Percentiles rank a stretch among this genome's conserved stretches.
Conservation (phyloP, 2,888 invertebrate genomes). For the Drosophila fulvimacula region DNA sequence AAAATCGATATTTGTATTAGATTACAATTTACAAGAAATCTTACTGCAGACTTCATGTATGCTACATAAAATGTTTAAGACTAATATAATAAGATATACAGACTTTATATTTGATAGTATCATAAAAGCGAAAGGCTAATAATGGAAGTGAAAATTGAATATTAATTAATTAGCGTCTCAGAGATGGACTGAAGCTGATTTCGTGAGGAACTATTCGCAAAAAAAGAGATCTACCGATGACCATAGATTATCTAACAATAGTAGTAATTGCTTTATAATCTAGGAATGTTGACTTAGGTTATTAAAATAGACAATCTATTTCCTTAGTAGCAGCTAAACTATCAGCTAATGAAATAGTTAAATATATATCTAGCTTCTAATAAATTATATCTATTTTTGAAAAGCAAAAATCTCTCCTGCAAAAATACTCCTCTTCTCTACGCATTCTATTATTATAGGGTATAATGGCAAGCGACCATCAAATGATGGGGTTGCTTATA, state of each 20-base stretch:
- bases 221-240: too few species aligned
- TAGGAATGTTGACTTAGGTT: too few species aligned
- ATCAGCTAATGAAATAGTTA: too few species aligned
- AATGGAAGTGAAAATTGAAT: background rate
- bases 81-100: background rate
- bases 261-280: too few species aligned
- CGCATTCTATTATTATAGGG: background rate
- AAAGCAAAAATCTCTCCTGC: too few species aligned
- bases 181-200: background rate
- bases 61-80: background rate
- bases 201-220: too few species aligned
- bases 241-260: too few species aligned
- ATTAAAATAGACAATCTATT: too few species aligned
- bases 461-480: slow-evolving; percentile 14
- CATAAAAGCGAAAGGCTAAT: background rate
- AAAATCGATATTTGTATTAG: background rate
- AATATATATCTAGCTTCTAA: too few species aligned
- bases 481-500: slow-evolving; percentile 37
- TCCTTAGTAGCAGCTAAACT: background rate
- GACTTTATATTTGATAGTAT: background rate
- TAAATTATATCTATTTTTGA: too few species aligned
- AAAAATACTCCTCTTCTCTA: too few species aligned
- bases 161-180: background rate
- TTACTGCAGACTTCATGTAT: too few species aligned
- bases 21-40: background rate